Percentiles rank a stretch among this genome's conserved stretches.
These are phyloP conservation scores for Choloepus hoffmanni DNA, from an alignment of 2,113 vertebrate genomes.

Conservation along the genomic window DNA sequence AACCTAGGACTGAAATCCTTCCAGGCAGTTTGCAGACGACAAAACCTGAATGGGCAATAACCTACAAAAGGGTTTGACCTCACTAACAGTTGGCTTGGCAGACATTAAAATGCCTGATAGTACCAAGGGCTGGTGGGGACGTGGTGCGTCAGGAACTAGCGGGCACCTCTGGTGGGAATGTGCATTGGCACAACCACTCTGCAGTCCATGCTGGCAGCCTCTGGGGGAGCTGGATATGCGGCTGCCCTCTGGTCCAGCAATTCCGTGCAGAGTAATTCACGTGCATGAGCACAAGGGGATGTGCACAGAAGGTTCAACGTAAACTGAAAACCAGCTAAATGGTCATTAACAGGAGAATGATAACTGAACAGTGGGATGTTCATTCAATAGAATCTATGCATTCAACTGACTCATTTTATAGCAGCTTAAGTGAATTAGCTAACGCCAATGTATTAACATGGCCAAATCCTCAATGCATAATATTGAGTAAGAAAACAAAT, in stretches of 20 bases:
- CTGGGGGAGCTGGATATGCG: background rate
- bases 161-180: rapidly evolving
- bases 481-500: background rate
- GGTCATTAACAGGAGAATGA: background rate
- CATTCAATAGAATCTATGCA: rapidly evolving
- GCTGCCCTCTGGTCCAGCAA: rapidly evolving
- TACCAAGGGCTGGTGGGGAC: background rate
- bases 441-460: rapidly evolving
- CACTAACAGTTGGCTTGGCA: background rate
- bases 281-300: background rate
- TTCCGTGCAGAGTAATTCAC: rapidly evolving
- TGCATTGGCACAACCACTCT: rapidly evolving
- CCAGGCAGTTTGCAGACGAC: rapidly evolving
- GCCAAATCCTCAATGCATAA: background rate
- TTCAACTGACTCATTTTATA: rapidly evolving
- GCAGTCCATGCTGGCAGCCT: rapidly evolving
- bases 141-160: rapidly evolving
- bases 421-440: background rate
- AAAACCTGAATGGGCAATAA: rapidly evolving
- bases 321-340: rapidly evolving
- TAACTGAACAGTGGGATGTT: rapidly evolving
- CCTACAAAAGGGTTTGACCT: rapidly evolving
- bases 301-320: background rate
- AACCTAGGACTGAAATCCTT: background rate
- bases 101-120: rapidly evolving